A percentile compares a stretch with the other conserved stretches of the same genome.
These are phyloP conservation scores for Dolomedes plantarius DNA, from an alignment of 2,888 invertebrate genomes.

Conservation along the genomic window DNA sequence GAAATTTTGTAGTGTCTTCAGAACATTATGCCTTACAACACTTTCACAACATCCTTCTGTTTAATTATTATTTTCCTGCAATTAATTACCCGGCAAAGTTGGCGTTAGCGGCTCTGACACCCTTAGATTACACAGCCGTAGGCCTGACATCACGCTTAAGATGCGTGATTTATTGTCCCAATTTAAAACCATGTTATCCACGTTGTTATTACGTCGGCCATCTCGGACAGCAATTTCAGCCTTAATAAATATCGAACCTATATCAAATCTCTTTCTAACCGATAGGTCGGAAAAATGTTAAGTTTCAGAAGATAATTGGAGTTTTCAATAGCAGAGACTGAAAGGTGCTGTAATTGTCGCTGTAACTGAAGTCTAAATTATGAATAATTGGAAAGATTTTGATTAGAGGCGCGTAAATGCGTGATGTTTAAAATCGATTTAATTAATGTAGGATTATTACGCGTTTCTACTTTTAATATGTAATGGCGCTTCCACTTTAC, in stretches of 20 bases:
- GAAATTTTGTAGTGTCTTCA: no score
- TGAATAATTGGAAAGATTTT: background rate
- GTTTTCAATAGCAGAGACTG: background rate
- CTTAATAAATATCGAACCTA: conserved; percentile 16
- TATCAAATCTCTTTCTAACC: conserved; percentile 22
- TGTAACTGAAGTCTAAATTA: background rate
- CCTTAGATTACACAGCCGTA: conserved; percentile 17
- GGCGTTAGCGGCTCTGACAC: conserved; percentile 3
- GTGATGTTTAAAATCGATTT: background rate
- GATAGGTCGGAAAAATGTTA: conserved; percentile 1
- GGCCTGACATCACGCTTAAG: conserved; percentile 49
- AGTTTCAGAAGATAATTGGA: background rate
- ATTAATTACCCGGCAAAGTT: conserved; percentile 54
- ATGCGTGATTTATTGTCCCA: conserved; percentile 64
- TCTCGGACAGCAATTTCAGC: conserved; percentile 15
- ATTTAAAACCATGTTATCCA: conserved; percentile 56
- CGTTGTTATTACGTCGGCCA: conserved; percentile 37
- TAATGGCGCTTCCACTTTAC: no score
- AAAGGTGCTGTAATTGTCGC: background rate
- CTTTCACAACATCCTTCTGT: background rate
- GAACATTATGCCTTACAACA: background rate
- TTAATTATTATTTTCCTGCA: conserved; percentile 50
- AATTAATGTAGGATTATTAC: background rate
- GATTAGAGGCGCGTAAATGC: background rate
- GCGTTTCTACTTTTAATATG: no score